A percentile compares a stretch with the other conserved stretches of the same genome.
phyloP scores from a whole-genome alignment of 2,113 vertebrate genomes.

The Myotis davidii region DNA sequence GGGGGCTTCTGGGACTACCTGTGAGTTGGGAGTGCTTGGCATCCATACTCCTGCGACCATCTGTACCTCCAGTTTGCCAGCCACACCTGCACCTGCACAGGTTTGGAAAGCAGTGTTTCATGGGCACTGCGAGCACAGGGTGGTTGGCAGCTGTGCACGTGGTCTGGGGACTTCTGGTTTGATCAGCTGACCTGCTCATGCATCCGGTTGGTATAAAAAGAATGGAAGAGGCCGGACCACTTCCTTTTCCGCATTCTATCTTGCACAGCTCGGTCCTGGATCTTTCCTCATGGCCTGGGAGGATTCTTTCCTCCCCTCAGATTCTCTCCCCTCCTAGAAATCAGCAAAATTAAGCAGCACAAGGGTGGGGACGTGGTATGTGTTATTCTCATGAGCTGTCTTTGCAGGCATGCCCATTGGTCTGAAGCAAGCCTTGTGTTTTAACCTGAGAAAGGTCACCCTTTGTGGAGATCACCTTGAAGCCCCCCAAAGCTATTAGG shows the following conservation, averaged over 20 bases:
- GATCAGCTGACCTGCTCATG: conserved; percentile 80
- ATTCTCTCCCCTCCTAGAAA: neutral
- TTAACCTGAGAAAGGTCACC: neutral
- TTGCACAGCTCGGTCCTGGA: neutral
- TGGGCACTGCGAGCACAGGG: neutral
- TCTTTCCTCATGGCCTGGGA: neutral
- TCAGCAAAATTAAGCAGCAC: neutral
- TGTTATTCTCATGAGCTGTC: neutral
- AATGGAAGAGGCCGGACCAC: neutral
- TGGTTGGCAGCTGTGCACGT: rapidly evolving
- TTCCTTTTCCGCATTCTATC: rapidly evolving
- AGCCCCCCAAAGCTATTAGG: neutral
- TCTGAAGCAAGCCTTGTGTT: neutral
- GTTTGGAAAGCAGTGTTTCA: neutral
- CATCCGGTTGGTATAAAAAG: conserved; percentile 49
- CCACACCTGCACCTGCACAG: neutral
- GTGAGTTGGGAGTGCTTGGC: neutral
- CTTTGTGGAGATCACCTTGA: neutral
- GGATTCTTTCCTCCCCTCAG: neutral
- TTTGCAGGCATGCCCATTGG: neutral
- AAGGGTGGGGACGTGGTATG: rapidly evolving
- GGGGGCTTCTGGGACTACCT: neutral
- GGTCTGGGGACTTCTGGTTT: neutral
- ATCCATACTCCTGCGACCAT: conserved; percentile 30
- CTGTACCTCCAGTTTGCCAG: neutral